phyloP scores from a whole-genome alignment of 2,888 invertebrate genomes.

The Buathra laborator region DNA sequence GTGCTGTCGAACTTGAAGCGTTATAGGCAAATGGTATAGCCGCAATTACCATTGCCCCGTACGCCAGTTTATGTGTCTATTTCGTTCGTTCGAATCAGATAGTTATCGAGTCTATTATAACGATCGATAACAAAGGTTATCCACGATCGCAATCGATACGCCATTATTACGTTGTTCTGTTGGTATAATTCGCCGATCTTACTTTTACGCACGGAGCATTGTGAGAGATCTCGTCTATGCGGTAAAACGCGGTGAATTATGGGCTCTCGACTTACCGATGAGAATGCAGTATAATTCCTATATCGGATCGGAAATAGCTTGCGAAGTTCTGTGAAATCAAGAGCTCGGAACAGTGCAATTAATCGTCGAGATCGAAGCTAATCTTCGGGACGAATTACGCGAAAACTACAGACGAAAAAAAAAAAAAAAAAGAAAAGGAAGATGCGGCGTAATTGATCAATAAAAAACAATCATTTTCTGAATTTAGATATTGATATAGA shows the following conservation, averaged over 20 bases:
- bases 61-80: constrained; percentile 4
- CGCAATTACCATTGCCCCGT: constrained; percentile 18
- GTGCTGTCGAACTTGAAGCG: constrained; percentile 2
- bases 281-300: not conserved
- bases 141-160: constrained; percentile 67
- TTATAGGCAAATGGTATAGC: constrained; percentile 19
- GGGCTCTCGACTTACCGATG: not conserved
- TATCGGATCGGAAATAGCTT: not conserved
- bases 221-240: not conserved
- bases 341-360: not conserved
- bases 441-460: too few species aligned
- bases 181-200: constrained; percentile 35
- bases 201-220: not conserved
- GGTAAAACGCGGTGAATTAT: constrained; percentile 15
- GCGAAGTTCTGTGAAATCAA: not conserved
- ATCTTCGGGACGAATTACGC: too few species aligned
- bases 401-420: too few species aligned
- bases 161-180: constrained; percentile 73
- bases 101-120: constrained; percentile 37
- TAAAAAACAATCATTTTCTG: too few species aligned
- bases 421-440: too few species aligned
- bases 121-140: constrained; percentile 77
- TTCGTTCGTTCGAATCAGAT: constrained; percentile 38
- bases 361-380: too few species aligned
- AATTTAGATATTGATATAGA: too few species aligned